Base-by-base conservation (phyloP, 2,113 vertebrate genomes). In the Python bivittatus region DNA sequence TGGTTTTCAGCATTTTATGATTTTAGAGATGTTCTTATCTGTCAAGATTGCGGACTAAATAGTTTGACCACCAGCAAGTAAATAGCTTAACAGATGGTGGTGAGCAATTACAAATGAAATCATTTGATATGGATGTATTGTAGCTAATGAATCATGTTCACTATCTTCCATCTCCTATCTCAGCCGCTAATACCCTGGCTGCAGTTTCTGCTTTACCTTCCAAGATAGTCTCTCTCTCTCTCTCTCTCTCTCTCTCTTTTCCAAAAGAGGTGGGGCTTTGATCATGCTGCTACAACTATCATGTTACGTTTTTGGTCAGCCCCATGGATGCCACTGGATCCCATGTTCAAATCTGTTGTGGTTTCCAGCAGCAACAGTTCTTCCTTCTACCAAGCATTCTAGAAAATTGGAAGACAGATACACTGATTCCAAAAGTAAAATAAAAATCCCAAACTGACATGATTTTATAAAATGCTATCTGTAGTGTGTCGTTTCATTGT, bases 401-500 rank as follows among this genome's bases (percentile, higher is more conserved):
- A 4, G 64, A 88, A 88, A 92, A 79, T 29, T 58, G 44, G 20
- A 13, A n/a, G 22, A 22, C 3, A 72, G 23, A 23, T 52, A 61
- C 23, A 17, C 0, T 29, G n/a, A 8, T 0, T 90, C 1, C 93
- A 22, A 54, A 61, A 84, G 3, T 27, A 29, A 85, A 29, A 87
- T 20, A 87, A 93, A 64, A 56, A 60, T 6, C 29, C 22, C 0
- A 4, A 11, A 38, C 42, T 5, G 52, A 72, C 54, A 20, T 95
- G 27, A 91, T 79, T n/a, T 25, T 93, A 93, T 91, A 93, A 95
- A 95, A 93, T 84, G 20, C 48, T 52, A 58, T 29, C 91, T 97
- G 88, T 97, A 96, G 95, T 96, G 94, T 6, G 57, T 83, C 91
- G 17, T 91, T 91, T 84, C 10, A 91, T 48, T 88, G 57, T 88